phyloP scores from a whole-genome alignment of 2,797 vertebrate genomes.

The Chrysocyon brachyurus region DNA sequence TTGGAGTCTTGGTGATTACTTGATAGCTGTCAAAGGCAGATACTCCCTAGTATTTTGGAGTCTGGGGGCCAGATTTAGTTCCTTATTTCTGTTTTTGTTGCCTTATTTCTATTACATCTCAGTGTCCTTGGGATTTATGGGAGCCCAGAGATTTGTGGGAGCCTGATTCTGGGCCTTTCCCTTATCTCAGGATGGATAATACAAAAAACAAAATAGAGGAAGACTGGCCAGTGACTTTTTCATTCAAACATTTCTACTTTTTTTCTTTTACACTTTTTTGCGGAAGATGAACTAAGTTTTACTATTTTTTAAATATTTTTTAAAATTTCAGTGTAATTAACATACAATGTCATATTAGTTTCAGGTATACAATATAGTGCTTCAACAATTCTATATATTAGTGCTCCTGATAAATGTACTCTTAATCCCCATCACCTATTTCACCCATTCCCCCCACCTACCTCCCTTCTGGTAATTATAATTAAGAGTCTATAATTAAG shows the following conservation, averaged over 20 bases:
- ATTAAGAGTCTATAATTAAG: background rate
- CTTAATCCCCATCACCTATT: background rate
- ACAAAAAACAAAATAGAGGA: background rate
- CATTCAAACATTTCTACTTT: background rate
- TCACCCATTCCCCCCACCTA: background rate
- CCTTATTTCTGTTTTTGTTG: no score
- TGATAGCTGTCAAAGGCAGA: no score
- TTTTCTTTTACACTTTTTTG: background rate
- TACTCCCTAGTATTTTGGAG: no score
- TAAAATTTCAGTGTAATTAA: background rate
- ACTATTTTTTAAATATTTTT: background rate
- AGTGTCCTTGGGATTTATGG: no score
- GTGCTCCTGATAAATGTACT: background rate
- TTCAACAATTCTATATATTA: background rate
- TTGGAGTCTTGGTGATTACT: no score
- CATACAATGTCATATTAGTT: background rate
- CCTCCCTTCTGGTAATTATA: background rate
- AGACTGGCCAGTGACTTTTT: background rate
- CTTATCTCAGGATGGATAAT: background rate
- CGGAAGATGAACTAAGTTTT: background rate
- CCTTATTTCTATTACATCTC: no score
- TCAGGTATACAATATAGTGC: background rate
- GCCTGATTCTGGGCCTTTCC: no score
- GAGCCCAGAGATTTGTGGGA: no score
- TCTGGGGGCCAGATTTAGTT: no score